Percentiles rank a stretch among this genome's conserved stretches.
These are phyloP conservation scores for Sebastes oblongus DNA, from an alignment of 2,797 vertebrate species.

Conservation along the genomic window DNA sequence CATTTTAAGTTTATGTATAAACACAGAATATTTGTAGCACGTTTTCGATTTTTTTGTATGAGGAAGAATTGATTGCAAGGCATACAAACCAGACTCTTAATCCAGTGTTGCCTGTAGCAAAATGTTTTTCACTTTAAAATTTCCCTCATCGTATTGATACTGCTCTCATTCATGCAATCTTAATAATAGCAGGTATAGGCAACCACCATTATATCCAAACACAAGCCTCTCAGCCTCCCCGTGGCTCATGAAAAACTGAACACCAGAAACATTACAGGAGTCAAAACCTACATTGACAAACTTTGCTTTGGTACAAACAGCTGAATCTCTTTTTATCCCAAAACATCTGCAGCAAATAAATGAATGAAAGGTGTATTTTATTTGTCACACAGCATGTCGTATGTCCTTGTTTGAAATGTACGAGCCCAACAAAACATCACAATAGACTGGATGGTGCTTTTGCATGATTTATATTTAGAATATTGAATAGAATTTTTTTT, in stretches of 20 bases:
- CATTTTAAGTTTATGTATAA: neutral
- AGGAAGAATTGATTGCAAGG: slow-evolving; percentile 32
- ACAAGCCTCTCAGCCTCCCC: neutral
- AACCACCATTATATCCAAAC: neutral
- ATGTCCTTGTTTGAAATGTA: neutral
- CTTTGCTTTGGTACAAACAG: neutral
- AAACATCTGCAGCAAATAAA: neutral
- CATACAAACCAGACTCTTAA: slow-evolving; percentile 34
- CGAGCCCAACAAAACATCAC: neutral
- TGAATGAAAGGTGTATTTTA: neutral
- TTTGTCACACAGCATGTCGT: neutral
- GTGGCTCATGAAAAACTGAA: neutral
- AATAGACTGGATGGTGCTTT: neutral
- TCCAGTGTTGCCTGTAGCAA: slow-evolving; percentile 54
- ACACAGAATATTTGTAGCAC: slow-evolving; percentile 4
- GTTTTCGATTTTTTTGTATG: slow-evolving; percentile 19
- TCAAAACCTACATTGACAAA: neutral
- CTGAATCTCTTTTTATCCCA: neutral
- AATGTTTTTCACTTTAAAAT: slow-evolving; percentile 52
- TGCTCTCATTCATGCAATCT: slow-evolving; percentile 28
- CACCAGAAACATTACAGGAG: neutral
- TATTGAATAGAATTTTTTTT: neutral
- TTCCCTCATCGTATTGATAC: slow-evolving; percentile 41
- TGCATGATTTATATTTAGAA: neutral
- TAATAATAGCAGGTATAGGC: slow-evolving; percentile 27